These are phyloP conservation scores for Drosophila macrothrix DNA, from an alignment of 2,888 invertebrate genomes.

Conservation along the genomic window DNA sequence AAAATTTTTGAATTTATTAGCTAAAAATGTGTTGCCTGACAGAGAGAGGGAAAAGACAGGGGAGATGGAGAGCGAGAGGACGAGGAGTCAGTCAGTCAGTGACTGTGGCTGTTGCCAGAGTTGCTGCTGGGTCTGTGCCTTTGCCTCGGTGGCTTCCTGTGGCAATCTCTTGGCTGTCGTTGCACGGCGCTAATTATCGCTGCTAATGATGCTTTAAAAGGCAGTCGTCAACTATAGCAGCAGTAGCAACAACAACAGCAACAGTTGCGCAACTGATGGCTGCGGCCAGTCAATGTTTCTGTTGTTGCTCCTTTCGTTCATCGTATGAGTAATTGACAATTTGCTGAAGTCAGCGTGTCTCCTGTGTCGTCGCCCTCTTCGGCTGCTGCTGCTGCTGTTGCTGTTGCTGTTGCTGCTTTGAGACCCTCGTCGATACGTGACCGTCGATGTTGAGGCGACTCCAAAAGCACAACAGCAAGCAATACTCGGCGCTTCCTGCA, in stretches of 20 bases:
- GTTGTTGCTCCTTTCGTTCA: constrained; percentile 71
- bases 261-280: constrained; percentile 60
- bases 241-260: constrained; percentile 27
- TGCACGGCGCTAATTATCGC: constrained; percentile 81
- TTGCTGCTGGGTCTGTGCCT: constrained; percentile 32
- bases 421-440: constrained; percentile 45
- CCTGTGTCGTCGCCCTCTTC: constrained; percentile 49
- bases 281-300: constrained; percentile 33
- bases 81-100: constrained; percentile 38
- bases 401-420: constrained; percentile 4
- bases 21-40: constrained; percentile 56
- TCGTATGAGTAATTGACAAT: constrained; percentile 82
- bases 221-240: constrained; percentile 76
- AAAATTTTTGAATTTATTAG: constrained; percentile 80
- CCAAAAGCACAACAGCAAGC: constrained; percentile 11
- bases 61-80: background rate
- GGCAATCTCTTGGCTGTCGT: constrained; percentile 74
- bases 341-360: constrained; percentile 79
- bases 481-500: constrained; percentile 41
- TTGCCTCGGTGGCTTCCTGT: constrained; percentile 47
- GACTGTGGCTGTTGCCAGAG: constrained; percentile 25
- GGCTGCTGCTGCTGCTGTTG: background rate
- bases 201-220: constrained; percentile 83
- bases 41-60: background rate
- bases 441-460: constrained; percentile 18